These are phyloP conservation scores for Morbakka virulenta DNA, from an alignment of 30 jellyfish, hydroid and myxozoan genomes.

Conservation along the genomic window DNA sequence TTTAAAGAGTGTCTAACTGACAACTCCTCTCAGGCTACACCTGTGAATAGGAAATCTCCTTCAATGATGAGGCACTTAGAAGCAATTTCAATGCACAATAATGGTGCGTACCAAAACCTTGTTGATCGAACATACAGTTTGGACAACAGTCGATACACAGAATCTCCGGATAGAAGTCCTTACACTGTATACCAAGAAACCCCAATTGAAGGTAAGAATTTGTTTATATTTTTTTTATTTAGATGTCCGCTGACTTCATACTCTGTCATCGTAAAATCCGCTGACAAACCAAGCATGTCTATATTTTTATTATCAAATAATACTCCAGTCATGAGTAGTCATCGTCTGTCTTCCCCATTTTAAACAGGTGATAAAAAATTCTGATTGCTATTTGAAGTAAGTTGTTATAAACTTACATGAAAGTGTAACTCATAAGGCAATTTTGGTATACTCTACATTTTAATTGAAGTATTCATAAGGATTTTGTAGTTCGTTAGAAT, in stretches of 20 bases:
- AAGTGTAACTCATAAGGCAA: too few relatives aligned
- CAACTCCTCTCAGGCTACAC: constrained; percentile 29
- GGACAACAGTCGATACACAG: constrained; percentile 16
- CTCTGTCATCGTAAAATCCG: neutral
- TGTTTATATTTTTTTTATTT: neutral
- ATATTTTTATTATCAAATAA: too few relatives aligned
- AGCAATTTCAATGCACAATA: constrained; percentile 29
- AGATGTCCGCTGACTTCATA: neutral
- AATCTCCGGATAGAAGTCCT: neutral
- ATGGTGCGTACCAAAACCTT: constrained; percentile 9
- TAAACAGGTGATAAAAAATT: too few relatives aligned
- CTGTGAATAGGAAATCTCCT: constrained; percentile 52
- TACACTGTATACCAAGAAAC: neutral
- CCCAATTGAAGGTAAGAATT: constrained; percentile 4
- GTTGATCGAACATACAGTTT: constrained; percentile 30
- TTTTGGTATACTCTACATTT: too few relatives aligned
- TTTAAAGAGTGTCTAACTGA: constrained; percentile 43
- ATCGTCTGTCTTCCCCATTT: too few relatives aligned
- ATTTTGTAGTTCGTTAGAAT: too few relatives aligned
- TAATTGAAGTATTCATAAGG: too few relatives aligned
- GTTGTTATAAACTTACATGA: too few relatives aligned
- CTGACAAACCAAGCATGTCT: too few relatives aligned
- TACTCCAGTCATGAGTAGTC: too few relatives aligned
- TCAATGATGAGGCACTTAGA: constrained; percentile 29
- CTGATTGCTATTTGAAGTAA: too few relatives aligned